Conservation (phyloP, 2,888 invertebrate genomes). For the Catocala fraxini region DNA sequence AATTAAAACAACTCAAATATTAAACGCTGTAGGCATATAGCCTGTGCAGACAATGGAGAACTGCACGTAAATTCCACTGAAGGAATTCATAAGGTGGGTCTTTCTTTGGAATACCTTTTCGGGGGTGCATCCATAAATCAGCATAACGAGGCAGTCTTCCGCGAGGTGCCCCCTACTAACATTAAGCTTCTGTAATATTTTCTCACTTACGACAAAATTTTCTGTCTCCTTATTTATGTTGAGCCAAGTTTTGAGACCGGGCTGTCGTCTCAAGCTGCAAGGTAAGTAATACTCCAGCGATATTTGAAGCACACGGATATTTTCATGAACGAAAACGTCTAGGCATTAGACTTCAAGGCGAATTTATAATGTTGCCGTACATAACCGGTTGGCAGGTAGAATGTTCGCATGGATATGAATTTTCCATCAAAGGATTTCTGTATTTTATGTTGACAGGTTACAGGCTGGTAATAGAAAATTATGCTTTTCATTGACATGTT, state of each 20-base stretch:
- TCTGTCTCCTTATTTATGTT: slow-evolving; percentile 82
- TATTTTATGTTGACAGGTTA: slow-evolving; percentile 4
- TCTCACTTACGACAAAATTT: slow-evolving; percentile 86
- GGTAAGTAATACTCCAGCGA: slow-evolving; percentile 56
- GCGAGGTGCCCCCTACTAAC: slow-evolving; percentile 79
- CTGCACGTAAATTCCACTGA: slow-evolving; percentile 66
- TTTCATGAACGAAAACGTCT: slow-evolving; percentile 37
- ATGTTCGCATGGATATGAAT: slow-evolving; percentile 3
- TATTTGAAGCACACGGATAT: slow-evolving; percentile 50
- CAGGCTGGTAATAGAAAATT: slow-evolving; percentile 3
- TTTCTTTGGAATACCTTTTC: slow-evolving; percentile 73
- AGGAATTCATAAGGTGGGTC: slow-evolving; percentile 73
- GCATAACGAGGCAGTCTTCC: slow-evolving; percentile 83
- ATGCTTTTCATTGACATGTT: background rate
- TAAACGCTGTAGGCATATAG: slow-evolving; percentile 49
- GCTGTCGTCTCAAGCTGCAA: slow-evolving; percentile 75
- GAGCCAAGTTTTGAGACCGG: slow-evolving; percentile 63
- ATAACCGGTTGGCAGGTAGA: slow-evolving; percentile 23
- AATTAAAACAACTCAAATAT: slow-evolving; percentile 50
- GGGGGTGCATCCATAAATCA: slow-evolving; percentile 83
- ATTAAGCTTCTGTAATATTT: slow-evolving; percentile 85
- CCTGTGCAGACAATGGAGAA: slow-evolving; percentile 58
- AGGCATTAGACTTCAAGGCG: slow-evolving; percentile 26
- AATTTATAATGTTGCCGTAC: slow-evolving; percentile 38
- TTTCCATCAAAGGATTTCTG: slow-evolving; percentile 1